These are phyloP conservation scores for Coptodon rendalli DNA, from an alignment of 2,113 vertebrate species.

Conservation along the genomic window DNA sequence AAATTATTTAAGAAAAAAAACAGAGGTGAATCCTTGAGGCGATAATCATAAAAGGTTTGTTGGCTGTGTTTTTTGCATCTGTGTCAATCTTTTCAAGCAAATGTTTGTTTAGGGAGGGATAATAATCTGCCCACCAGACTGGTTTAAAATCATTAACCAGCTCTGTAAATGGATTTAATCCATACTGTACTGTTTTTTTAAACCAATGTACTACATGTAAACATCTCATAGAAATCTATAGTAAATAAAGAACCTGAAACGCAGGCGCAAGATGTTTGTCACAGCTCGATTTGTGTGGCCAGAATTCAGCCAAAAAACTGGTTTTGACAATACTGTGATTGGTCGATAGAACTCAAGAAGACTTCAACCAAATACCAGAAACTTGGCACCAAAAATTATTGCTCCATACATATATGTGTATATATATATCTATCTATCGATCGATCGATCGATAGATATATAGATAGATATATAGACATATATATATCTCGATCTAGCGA, in stretches of 20 bases:
- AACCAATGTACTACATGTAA: neutral
- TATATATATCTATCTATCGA: no score
- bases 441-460: no score
- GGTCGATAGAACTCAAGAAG: neutral
- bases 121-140: neutral
- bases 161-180: neutral
- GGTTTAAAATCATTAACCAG: neutral
- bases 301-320: neutral
- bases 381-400: neutral
- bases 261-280: no score
- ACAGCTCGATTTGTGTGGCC: neutral
- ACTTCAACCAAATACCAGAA: neutral
- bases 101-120: neutral
- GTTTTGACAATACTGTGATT: neutral
- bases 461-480: no score
- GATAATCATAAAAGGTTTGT: neutral
- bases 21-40: neutral
- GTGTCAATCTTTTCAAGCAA: neutral
- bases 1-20: neutral
- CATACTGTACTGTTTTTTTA: rapidly evolving
- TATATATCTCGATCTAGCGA: no score
- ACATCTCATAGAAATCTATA: neutral
- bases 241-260: neutral
- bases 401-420: rapidly evolving
- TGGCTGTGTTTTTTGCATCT: neutral